phyloP scores from a whole-genome alignment of 2,113 vertebrate species.

The Tragelaphus scriptus region DNA sequence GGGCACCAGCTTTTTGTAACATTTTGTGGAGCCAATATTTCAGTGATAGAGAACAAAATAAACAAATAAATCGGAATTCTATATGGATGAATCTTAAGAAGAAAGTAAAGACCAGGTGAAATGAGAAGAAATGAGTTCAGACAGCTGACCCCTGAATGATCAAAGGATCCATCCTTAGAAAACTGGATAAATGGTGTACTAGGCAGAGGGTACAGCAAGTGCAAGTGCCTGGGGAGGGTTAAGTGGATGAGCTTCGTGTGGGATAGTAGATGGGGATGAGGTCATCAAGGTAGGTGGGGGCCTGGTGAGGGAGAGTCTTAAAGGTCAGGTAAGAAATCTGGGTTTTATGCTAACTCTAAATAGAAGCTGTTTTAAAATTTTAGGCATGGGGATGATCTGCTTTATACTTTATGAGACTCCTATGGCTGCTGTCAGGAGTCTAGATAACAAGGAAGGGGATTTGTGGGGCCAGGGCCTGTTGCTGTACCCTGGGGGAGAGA shows the following conservation, averaged over 20 bases:
- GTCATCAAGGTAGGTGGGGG: fast-evolving
- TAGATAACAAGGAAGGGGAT: neutral
- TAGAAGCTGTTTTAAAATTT: neutral
- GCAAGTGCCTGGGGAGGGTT: neutral
- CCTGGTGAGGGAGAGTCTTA: neutral
- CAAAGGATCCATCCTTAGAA: neutral
- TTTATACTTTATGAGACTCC: neutral
- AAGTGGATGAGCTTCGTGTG: neutral
- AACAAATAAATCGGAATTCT: neutral
- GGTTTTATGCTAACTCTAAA: neutral
- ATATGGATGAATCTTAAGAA: neutral
- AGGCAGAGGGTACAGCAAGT: neutral
- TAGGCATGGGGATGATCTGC: neutral
- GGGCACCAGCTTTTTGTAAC: neutral
- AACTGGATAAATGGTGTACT: neutral
- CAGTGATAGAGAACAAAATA: neutral
- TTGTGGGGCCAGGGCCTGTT: neutral
- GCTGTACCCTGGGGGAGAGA: neutral
- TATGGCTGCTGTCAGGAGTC: neutral
- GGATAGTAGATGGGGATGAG: neutral
- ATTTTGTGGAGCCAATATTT: neutral
- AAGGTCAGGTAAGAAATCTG: neutral
- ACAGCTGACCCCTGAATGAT: neutral
- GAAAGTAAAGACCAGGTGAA: neutral
- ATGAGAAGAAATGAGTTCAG: neutral